These are phyloP conservation scores for Xanthorhoe spadicearia DNA, from an alignment of 2,888 invertebrate genomes.

Conservation along the genomic window DNA sequence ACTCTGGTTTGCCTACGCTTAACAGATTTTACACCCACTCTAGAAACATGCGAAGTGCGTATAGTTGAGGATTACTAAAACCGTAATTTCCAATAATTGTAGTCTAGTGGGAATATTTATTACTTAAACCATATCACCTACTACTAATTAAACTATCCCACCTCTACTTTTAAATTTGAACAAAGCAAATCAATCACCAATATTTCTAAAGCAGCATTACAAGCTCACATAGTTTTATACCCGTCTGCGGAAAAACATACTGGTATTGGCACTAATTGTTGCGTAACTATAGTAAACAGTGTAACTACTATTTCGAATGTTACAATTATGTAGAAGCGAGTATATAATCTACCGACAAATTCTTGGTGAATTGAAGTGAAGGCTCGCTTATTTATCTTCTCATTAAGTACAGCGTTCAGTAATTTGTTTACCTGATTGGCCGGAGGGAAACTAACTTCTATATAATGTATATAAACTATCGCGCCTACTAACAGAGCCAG, in stretches of 20 bases:
- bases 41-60: conserved; percentile 34
- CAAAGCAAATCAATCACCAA: not conserved
- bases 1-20: conserved; percentile 70
- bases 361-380: not conserved
- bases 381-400: conserved; percentile 16
- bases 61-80: conserved; percentile 55
- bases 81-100: conserved; percentile 47
- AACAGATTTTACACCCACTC: conserved; percentile 54
- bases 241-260: not conserved
- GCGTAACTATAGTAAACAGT: conserved; percentile 6
- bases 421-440: conserved; percentile 36
- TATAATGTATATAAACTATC: conserved; percentile 23
- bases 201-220: conserved; percentile 5
- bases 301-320: conserved; percentile 8
- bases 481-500: conserved; percentile 9
- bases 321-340: conserved; percentile 10
- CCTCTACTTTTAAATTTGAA: not conserved
- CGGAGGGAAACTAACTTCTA: conserved; percentile 26
- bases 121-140: conserved; percentile 45
- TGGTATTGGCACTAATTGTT: conserved; percentile 10
- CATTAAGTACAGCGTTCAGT: conserved; percentile 23
- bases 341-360: not conserved
- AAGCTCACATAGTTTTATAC: conserved; percentile 6
- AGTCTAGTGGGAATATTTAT: conserved; percentile 48
- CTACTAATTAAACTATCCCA: conserved; percentile 22